phyloP scores from a whole-genome alignment of 2,113 vertebrate species.

The Chloroceryle aenea region DNA sequence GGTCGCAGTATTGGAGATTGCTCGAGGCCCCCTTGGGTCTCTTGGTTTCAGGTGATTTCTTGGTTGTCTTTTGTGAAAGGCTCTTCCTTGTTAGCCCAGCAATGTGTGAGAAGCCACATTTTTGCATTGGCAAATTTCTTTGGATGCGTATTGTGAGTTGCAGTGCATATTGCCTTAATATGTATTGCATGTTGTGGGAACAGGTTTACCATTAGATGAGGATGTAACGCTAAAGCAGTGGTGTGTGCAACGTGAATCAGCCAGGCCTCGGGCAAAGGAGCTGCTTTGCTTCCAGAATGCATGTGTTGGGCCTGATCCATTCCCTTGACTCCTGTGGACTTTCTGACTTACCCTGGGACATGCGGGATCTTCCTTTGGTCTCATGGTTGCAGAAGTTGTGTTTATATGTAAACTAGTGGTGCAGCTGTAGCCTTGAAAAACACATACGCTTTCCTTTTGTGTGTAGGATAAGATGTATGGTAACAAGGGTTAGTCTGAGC shows the following conservation, averaged over 20 bases:
- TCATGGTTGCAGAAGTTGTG: conserved; percentile 30
- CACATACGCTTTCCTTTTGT: conserved; percentile 39
- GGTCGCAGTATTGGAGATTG: not conserved
- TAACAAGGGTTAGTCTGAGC: conserved; percentile 43
- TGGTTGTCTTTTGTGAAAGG: conserved; percentile 53
- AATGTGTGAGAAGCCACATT: conserved; percentile 40
- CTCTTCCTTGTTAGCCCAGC: conserved; percentile 41
- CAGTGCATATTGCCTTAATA: conserved; percentile 73
- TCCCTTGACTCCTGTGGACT: conserved; percentile 34
- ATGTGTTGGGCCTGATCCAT: conserved; percentile 46
- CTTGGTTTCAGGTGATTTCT: conserved; percentile 36
- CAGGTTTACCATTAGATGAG: conserved; percentile 60
- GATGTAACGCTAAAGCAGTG: conserved; percentile 70
- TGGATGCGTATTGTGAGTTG: conserved; percentile 40
- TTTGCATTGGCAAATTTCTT: conserved; percentile 63
- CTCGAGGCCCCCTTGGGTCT: not conserved
- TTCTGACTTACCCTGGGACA: conserved; percentile 36
- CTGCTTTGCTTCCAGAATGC: conserved; percentile 74
- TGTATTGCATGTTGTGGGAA: conserved; percentile 71
- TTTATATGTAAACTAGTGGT: conserved; percentile 35
- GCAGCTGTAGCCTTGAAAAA: conserved; percentile 45
- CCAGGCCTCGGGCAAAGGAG: conserved; percentile 58
- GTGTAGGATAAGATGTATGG: conserved; percentile 29
- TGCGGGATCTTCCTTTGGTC: not conserved
- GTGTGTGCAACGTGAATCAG: conserved; percentile 57